Conservation (phyloP, 64 coral and sea anemone genomes). For the Montipora capricornis region DNA sequence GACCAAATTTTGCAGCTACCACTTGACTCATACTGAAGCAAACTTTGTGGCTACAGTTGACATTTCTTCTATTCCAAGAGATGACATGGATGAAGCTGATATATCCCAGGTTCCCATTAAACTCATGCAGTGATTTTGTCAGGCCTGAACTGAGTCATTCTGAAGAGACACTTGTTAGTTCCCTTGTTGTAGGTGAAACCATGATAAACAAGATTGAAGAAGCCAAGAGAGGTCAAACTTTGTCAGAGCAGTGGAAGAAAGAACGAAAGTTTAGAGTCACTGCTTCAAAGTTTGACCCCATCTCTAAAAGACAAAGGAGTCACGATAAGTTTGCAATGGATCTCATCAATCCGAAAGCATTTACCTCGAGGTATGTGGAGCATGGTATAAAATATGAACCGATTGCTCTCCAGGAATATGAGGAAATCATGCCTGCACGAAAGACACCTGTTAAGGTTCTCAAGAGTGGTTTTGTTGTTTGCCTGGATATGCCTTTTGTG, state of each 20-base stretch:
- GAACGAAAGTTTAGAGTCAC: constrained; percentile 58
- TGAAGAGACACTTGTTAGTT: not conserved
- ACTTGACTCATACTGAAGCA: constrained; percentile 56
- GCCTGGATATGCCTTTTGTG: too few relatives aligned
- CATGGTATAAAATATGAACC: constrained; percentile 60
- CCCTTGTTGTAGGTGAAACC: constrained; percentile 32
- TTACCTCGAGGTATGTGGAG: not conserved
- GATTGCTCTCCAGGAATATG: constrained; percentile 34
- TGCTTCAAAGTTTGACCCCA: constrained; percentile 52
- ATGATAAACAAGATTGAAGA: constrained; percentile 47
- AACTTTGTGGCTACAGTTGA: constrained; percentile 56
- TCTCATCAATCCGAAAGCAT: constrained; percentile 27
- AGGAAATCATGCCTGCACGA: too few relatives aligned
- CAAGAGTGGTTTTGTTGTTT: too few relatives aligned
- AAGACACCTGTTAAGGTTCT: too few relatives aligned
- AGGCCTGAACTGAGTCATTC: not conserved
- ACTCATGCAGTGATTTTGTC: constrained; percentile 27
- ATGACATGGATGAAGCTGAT: not conserved
- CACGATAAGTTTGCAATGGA: constrained; percentile 47
- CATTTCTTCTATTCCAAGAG: constrained; percentile 47
- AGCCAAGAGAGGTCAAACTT: constrained; percentile 51
- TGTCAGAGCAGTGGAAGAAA: constrained; percentile 44
- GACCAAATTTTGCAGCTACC: constrained; percentile 35
- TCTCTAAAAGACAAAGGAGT: constrained; percentile 26
- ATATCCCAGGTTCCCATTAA: constrained; percentile 71